Evolutionary conservation across 2,113 vertebrate genomes (phyloP), one percentile per base, ranked within the genome.

Genomic region (Prionailurus bengalensis): DNA sequence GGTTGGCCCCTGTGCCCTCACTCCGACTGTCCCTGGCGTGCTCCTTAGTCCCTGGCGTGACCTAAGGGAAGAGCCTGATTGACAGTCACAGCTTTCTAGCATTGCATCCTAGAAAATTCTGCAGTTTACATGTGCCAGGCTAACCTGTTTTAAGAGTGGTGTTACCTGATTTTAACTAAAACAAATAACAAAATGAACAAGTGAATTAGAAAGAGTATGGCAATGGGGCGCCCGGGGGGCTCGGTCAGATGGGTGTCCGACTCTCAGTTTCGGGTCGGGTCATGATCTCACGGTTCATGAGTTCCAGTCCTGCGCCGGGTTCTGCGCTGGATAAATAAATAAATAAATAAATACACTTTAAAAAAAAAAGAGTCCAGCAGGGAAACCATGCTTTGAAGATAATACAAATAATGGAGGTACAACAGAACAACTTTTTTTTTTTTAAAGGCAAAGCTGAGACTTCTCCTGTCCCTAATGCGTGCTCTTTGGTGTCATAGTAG

Each of bases 111-210:
- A 51, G 27, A 78, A 87, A 51, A 71, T 42, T 58, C 65, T 23
- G 16, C 61, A 58, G 19, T 70, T 74, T 36, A 19, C 21, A 29
- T 0, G 3, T 36, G 14, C 71, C 53, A 55, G 33, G 71, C 33
- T 51, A 48, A 94, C 39, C 11, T 27, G 14, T 36, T 74, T 45
- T n/a, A 65, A 31, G 19, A 14, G 45, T 39, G 33, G 2, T 73
- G 4, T 33, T 58, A 63, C 33, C 48, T 71, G 61, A 12, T 89
- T 87, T 33, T 85, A 88, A 74, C 17, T 58, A 81, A 96, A 58
- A 11, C 31, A 42, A 63, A 55, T 65, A 87, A 94, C n/a, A 81
- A 91, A 92, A 71, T 7, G 11, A 36, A 82, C 70, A 73, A 61
- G 5, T 39, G 83, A 78, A n/a, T 58, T 90, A 76, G 45, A 68